Evolutionary conservation across 2,797 vertebrate species (phyloP).

Genomic region (Arremon aurantiirostris): DNA sequence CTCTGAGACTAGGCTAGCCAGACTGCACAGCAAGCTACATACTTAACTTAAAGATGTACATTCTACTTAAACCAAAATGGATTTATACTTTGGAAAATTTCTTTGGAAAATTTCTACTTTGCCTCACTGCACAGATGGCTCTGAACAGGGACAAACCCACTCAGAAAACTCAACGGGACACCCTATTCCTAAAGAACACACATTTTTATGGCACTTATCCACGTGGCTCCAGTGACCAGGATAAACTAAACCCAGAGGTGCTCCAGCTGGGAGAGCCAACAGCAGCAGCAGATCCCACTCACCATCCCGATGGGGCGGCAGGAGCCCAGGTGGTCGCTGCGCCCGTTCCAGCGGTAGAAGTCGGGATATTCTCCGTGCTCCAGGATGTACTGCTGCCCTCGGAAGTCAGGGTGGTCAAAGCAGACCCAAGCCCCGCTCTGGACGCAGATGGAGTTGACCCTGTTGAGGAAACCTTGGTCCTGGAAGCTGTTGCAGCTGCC

Average conservation of each 20-base stretch:
- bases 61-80: no score
- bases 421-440: conserved; percentile 91
- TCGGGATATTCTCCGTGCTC: conserved; percentile 89
- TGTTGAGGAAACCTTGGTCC: conserved; percentile 88
- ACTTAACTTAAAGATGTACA: no score
- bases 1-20: no score
- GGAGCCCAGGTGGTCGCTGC: conserved; percentile 91
- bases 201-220: background rate
- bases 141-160: background rate
- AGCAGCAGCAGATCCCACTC: background rate
- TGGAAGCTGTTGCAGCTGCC: conserved; percentile 91
- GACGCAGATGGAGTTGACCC: conserved; percentile 88
- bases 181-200: background rate
- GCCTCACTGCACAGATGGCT: background rate
- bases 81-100: no score
- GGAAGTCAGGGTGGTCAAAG: conserved; percentile 88
- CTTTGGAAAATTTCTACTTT: no score
- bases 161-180: background rate
- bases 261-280: rapidly evolving
- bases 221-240: rapidly evolving
- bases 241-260: rapidly evolving
- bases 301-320: conserved; percentile 90
- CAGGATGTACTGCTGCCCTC: conserved; percentile 90
- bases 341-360: conserved; percentile 89
- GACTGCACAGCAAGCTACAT: no score